Conservation (phyloP, 2,113 vertebrate genomes). For the Acinonyx jubatus region DNA sequence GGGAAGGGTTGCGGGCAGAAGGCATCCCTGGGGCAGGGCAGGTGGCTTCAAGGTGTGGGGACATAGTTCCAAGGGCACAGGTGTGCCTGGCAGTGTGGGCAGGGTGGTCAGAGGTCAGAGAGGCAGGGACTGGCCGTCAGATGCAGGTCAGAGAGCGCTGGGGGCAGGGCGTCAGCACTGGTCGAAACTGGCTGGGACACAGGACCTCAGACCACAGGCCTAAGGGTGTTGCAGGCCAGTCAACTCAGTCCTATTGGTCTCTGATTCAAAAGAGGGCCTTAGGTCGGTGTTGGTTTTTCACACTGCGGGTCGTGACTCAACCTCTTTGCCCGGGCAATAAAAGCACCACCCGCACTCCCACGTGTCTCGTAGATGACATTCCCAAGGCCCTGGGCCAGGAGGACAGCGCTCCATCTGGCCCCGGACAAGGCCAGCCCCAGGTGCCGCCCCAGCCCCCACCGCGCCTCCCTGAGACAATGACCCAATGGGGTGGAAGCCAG, state of each 20-base stretch:
- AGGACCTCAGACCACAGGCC: accelerated
- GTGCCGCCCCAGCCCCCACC: background rate
- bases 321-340: background rate
- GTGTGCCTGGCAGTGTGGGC: background rate
- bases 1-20: background rate
- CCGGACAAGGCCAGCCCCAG: accelerated
- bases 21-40: too few relatives aligned
- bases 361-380: too few relatives aligned
- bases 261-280: too few relatives aligned
- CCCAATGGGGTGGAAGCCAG: background rate
- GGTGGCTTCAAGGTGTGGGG: background rate
- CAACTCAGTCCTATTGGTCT: accelerated
- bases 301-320: background rate
- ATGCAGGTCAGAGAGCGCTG: background rate
- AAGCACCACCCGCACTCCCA: background rate
- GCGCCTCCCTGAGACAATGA: background rate
- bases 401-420: background rate
- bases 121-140: background rate
- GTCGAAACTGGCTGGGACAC: background rate
- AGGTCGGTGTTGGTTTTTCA: background rate
- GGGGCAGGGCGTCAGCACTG: background rate
- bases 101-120: background rate
- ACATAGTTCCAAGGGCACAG: background rate
- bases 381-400: too few relatives aligned
- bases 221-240: accelerated